Evolutionary conservation across 2,113 vertebrate species (phyloP).

Genomic region (Emberiza fucata): DNA sequence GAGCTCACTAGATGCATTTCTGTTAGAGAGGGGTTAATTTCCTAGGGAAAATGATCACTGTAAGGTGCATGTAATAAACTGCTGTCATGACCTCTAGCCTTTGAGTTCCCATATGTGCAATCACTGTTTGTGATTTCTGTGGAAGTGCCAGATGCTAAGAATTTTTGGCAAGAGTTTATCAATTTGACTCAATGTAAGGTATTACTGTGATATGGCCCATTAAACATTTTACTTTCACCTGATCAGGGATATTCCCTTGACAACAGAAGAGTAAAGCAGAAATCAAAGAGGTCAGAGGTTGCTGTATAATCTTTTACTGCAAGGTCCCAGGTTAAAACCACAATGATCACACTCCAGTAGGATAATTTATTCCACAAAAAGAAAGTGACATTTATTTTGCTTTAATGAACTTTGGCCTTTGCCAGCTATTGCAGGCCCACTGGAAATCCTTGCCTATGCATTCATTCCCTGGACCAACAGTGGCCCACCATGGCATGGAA

Average conservation of each 20-base stretch:
- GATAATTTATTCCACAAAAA: constrained; percentile 40
- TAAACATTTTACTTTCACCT: constrained; percentile 50
- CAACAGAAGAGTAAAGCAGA: constrained; percentile 41
- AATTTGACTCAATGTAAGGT: constrained; percentile 36
- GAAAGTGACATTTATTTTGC: constrained; percentile 59
- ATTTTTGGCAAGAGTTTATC: constrained; percentile 62
- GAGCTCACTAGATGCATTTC: constrained; percentile 28
- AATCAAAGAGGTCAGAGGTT: constrained; percentile 75
- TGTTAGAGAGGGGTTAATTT: constrained; percentile 40
- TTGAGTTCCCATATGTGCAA: constrained; percentile 53
- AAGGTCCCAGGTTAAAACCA: constrained; percentile 69
- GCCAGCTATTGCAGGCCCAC: neutral
- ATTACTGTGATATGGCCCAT: constrained; percentile 50
- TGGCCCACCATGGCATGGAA: neutral
- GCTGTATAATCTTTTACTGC: constrained; percentile 60
- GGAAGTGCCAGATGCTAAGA: constrained; percentile 59
- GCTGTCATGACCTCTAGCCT: constrained; percentile 66
- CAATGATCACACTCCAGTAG: constrained; percentile 65
- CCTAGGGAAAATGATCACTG: constrained; percentile 53
- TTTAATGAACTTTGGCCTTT: constrained; percentile 65
- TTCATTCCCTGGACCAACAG: neutral
- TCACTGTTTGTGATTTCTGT: constrained; percentile 40
- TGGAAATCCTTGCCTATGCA: constrained; percentile 5
- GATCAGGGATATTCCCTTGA: constrained; percentile 49
- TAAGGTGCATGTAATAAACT: constrained; percentile 71